phyloP scores from a whole-genome alignment of 2,797 vertebrate species.

The Anableps anableps region DNA sequence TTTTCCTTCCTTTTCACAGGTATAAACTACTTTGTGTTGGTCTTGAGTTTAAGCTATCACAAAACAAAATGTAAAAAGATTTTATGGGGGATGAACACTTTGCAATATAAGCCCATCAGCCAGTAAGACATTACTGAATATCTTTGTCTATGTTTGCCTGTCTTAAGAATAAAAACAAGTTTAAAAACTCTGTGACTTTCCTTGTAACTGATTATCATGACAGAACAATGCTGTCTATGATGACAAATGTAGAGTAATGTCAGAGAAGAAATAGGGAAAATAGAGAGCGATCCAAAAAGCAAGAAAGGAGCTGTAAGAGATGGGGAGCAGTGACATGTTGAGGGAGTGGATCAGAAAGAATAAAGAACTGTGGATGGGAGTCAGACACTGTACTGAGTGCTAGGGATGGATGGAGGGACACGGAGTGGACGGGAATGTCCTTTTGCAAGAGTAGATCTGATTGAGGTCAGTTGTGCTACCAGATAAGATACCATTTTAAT shows the following conservation, averaged over 20 bases:
- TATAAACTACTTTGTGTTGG: no score
- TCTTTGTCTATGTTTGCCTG: background rate
- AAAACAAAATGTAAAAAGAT: background rate
- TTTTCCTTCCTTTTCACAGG: no score
- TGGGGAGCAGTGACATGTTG: conserved; percentile 60
- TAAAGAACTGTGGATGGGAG: conserved; percentile 64
- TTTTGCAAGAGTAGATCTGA: conserved; percentile 71
- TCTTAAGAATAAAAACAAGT: background rate
- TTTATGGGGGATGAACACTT: background rate
- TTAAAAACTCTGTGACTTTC: conserved; percentile 14
- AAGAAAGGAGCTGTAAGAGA: conserved; percentile 52
- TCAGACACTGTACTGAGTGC: conserved; percentile 57
- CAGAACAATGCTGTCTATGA: conserved; percentile 63
- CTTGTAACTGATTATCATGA: conserved; percentile 54
- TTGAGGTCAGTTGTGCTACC: conserved; percentile 79
- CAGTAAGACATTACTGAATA: background rate
- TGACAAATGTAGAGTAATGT: conserved; percentile 68
- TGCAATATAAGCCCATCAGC: background rate
- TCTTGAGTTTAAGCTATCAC: no score
- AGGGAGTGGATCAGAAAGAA: conserved; percentile 64
- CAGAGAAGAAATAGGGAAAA: conserved; percentile 44
- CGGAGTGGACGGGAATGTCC: conserved; percentile 42
- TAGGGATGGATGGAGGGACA: conserved; percentile 51
- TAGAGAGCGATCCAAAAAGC: conserved; percentile 41
- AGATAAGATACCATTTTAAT: conserved; percentile 78